Conservation (phyloP, 2,113 vertebrate genomes). For the Protobothrops flavoviridis region DNA sequence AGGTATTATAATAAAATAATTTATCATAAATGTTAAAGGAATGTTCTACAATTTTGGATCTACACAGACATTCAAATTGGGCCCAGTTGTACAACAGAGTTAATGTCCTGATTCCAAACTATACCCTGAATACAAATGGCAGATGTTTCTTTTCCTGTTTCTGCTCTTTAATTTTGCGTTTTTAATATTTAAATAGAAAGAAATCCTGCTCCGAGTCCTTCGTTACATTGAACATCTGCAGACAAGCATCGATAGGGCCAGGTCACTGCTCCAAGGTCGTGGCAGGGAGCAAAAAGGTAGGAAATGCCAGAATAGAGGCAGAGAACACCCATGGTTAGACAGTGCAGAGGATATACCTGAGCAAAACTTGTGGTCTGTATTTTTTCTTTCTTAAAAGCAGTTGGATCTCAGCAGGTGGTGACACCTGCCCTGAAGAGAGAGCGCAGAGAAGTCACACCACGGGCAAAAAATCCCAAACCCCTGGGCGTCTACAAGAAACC, state of each 20-base stretch:
- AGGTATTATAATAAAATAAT: not conserved
- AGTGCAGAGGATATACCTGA: not conserved
- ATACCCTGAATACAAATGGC: not conserved
- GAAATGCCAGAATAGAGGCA: not conserved
- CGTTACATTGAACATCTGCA: constrained; percentile 63
- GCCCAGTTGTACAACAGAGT: not conserved
- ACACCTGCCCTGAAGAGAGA: not conserved
- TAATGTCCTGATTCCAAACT: not conserved
- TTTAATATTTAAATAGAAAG: constrained; percentile 55
- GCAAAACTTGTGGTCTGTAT: not conserved
- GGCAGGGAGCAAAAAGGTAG: not conserved
- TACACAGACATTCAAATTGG: not conserved
- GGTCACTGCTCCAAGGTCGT: constrained; percentile 34
- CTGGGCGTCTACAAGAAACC: constrained; percentile 35
- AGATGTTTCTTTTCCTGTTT: not conserved
- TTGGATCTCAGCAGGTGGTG: not conserved
- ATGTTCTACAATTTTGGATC: not conserved
- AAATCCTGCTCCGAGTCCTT: constrained; percentile 54
- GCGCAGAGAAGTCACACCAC: constrained; percentile 17
- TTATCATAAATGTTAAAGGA: not conserved
- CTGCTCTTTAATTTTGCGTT: not conserved
- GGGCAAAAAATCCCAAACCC: constrained; percentile 3
- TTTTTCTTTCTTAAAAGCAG: constrained; percentile 20
- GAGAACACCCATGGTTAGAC: not conserved
- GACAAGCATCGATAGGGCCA: constrained; percentile 39